A percentile compares a stretch with the other conserved stretches of the same genome.
These are phyloP conservation scores for Onychostruthus taczanowskii DNA, from an alignment of 2,113 vertebrate species.

Conservation along the genomic window DNA sequence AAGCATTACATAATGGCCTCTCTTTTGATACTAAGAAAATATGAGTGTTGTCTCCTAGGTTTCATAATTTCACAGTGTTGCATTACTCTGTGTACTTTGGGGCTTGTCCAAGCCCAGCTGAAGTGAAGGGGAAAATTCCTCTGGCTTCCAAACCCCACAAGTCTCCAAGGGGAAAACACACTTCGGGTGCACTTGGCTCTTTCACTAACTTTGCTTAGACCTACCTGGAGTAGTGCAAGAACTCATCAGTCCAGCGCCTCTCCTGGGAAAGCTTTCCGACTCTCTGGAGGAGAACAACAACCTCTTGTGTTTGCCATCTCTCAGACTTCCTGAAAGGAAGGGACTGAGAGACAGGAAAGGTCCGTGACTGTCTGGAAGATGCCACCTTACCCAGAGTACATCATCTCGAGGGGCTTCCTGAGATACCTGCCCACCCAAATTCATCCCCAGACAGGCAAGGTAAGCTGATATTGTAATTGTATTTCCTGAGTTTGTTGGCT, in stretches of 20 bases:
- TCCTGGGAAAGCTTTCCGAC: not conserved
- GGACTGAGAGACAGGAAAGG: not conserved
- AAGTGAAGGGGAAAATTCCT: not conserved
- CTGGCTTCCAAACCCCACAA: not conserved
- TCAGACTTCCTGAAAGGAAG: not conserved
- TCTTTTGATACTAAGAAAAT: not conserved
- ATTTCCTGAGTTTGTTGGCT: not conserved
- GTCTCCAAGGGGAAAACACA: not conserved
- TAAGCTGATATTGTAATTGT: not conserved
- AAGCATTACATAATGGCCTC: not conserved
- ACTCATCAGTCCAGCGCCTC: rapidly evolving
- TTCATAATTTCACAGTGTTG: not conserved
- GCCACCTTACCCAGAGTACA: not conserved
- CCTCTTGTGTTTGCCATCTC: not conserved
- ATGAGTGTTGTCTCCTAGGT: not conserved
- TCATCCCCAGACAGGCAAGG: not conserved
- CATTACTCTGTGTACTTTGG: not conserved
- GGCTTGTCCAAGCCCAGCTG: not conserved
- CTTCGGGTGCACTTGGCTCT: not conserved
- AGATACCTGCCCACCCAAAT: not conserved
- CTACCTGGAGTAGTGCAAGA: not conserved
- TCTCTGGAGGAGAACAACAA: not conserved
- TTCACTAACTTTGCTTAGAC: not conserved
- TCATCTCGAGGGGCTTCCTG: not conserved
- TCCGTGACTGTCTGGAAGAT: not conserved